phyloP scores from a whole-genome alignment of 2,113 vertebrate species.

The Hiodon alosoides region DNA sequence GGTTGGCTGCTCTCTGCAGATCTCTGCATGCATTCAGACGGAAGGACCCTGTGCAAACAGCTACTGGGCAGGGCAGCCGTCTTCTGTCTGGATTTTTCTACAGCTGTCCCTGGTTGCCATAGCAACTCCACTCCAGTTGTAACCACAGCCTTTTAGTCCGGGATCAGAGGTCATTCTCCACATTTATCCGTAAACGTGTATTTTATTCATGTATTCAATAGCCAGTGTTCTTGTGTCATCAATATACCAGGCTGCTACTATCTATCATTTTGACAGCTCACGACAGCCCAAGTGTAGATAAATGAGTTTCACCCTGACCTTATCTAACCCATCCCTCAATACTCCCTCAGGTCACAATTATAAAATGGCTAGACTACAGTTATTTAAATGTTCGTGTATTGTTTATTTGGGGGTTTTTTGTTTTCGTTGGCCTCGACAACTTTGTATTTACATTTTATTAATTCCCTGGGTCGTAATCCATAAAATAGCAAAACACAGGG shows the following conservation, averaged over 20 bases:
- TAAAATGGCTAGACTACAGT: neutral
- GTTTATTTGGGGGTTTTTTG: too few relatives aligned
- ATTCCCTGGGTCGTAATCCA: too few relatives aligned
- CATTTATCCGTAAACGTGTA: neutral
- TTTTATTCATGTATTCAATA: neutral
- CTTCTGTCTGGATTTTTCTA: neutral
- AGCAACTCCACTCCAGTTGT: neutral
- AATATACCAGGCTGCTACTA: neutral
- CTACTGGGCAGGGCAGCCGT: too few relatives aligned
- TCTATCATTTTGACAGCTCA: constrained; percentile 11
- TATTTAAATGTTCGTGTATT: neutral
- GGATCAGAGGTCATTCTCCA: neutral
- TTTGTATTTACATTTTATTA: too few relatives aligned
- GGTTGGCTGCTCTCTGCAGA: neutral
- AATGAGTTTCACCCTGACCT: neutral
- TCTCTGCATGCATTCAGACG: neutral
- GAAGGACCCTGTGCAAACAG: neutral
- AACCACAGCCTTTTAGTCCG: neutral
- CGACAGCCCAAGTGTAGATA: neutral
- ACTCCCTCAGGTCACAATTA: neutral
- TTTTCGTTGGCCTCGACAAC: too few relatives aligned
- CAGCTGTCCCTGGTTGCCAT: neutral
- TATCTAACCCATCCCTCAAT: neutral
- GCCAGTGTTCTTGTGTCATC: neutral
- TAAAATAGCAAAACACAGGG: too few relatives aligned